Percentiles rank a stretch among this genome's conserved stretches.
Conservation (phyloP, 2,113 vertebrate genomes). For the Diadophis punctatus region DNA sequence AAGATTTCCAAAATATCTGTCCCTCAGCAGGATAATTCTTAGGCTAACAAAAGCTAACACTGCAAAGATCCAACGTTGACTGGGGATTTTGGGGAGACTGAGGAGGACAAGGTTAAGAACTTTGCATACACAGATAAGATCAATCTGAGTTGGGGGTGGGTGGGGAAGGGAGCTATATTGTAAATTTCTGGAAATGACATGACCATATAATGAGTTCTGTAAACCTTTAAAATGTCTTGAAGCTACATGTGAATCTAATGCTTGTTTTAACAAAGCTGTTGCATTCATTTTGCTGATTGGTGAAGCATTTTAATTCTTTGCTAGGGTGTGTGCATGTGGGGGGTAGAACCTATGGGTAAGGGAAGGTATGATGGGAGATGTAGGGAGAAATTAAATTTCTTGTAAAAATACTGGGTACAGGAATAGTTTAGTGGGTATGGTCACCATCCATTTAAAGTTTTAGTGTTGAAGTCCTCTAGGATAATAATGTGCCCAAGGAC, state of each 20-base stretch:
- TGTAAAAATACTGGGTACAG: background rate
- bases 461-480: background rate
- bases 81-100: slow-evolving; percentile 41
- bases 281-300: slow-evolving; percentile 36
- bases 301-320: slow-evolving; percentile 22
- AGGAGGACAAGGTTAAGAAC: slow-evolving; percentile 28
- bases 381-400: too few species aligned
- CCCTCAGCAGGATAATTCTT: slow-evolving; percentile 50
- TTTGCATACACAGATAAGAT: slow-evolving; percentile 52
- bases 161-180: slow-evolving; percentile 40
- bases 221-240: slow-evolving; percentile 52
- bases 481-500: background rate
- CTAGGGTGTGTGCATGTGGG: background rate
- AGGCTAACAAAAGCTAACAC: slow-evolving; percentile 56
- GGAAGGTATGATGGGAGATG: background rate
- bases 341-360: background rate
- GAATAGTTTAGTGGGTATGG: background rate
- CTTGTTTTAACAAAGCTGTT: slow-evolving; percentile 40
- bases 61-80: slow-evolving; percentile 55
- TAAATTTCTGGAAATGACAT: slow-evolving; percentile 58
- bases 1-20: slow-evolving; percentile 52
- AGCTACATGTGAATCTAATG: slow-evolving; percentile 57
- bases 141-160: slow-evolving; percentile 43
- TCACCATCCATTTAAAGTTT: background rate
- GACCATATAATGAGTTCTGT: slow-evolving; percentile 60